These are phyloP conservation scores for Leptinotarsa undecemlineata DNA, from an alignment of 1,140 invertebrate genomes.

Conservation along the genomic window DNA sequence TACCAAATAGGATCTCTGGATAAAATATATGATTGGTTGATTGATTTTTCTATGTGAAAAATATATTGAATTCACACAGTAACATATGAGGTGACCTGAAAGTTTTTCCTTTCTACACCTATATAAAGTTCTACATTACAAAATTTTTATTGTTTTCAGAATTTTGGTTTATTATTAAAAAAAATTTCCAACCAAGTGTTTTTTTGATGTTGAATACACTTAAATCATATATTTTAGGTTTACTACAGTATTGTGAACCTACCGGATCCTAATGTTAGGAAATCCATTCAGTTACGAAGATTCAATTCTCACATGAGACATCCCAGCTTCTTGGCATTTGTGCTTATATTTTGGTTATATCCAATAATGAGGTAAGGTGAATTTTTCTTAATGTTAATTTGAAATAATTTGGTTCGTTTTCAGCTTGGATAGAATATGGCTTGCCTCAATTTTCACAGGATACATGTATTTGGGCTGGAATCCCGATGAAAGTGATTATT, in stretches of 20 bases:
- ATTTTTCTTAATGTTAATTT: slow-evolving; percentile 27
- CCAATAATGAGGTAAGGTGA: slow-evolving; percentile 61
- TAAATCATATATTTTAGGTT: slow-evolving; percentile 37
- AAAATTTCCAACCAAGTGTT: too few relatives aligned
- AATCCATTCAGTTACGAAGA: slow-evolving; percentile 56
- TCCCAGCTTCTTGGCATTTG: slow-evolving; percentile 61
- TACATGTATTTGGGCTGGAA: slow-evolving; percentile 61
- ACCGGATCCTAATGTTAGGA: slow-evolving; percentile 55
- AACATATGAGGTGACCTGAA: too few relatives aligned
- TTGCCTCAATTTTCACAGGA: slow-evolving; percentile 56
- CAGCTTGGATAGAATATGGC: slow-evolving; percentile 59
- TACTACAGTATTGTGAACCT: slow-evolving; percentile 58
- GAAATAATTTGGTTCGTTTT: slow-evolving; percentile 40
- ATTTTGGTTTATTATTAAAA: too few relatives aligned
- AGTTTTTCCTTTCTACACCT: too few relatives aligned
- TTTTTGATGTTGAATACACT: neutral
- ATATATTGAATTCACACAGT: too few relatives aligned
- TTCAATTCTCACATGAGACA: slow-evolving; percentile 62
- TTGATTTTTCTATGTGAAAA: too few relatives aligned
- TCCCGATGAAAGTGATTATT: slow-evolving; percentile 58
- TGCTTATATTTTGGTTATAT: slow-evolving; percentile 60
- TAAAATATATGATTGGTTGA: too few relatives aligned
- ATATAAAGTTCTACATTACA: too few relatives aligned
- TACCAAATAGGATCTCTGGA: too few relatives aligned
- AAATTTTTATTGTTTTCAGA: too few relatives aligned